Evolutionary conservation across 2,113 vertebrate genomes (phyloP).

Genomic region (Diadophis punctatus): DNA sequence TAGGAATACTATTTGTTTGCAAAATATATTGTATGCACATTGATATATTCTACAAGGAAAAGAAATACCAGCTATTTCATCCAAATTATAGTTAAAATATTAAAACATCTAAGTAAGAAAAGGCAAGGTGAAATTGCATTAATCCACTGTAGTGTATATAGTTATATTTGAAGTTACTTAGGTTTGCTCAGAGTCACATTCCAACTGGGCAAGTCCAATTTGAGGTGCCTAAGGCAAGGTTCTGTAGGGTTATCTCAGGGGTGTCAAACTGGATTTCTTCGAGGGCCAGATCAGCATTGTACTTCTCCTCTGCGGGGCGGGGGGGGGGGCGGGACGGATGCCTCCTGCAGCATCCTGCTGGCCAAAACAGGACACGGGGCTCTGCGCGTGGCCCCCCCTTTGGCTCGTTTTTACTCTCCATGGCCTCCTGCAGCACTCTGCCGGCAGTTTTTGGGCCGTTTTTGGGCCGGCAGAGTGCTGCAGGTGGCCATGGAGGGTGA

Average conservation of each 20-base stretch:
- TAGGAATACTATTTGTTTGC: constrained; percentile 68
- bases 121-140: neutral
- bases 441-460: no score
- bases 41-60: constrained; percentile 22
- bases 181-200: neutral
- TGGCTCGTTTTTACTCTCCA: no score
- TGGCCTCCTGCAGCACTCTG: no score
- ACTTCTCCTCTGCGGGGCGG: no score
- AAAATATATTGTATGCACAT: constrained; percentile 66
- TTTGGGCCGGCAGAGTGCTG: no score
- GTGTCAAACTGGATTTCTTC: no score
- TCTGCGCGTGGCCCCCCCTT: no score
- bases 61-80: constrained; percentile 7
- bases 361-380: no score
- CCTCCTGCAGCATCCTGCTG: no score
- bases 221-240: neutral
- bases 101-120: constrained; percentile 14
- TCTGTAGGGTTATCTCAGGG: neutral
- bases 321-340: no score
- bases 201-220: neutral
- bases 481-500: no score
- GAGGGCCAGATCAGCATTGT: no score
- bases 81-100: neutral
- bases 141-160: neutral
- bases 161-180: neutral